Percentiles rank a stretch among this genome's conserved stretches.
phyloP scores from a whole-genome alignment of 2,797 vertebrate genomes.

The Melanotaenia maccullochi region DNA sequence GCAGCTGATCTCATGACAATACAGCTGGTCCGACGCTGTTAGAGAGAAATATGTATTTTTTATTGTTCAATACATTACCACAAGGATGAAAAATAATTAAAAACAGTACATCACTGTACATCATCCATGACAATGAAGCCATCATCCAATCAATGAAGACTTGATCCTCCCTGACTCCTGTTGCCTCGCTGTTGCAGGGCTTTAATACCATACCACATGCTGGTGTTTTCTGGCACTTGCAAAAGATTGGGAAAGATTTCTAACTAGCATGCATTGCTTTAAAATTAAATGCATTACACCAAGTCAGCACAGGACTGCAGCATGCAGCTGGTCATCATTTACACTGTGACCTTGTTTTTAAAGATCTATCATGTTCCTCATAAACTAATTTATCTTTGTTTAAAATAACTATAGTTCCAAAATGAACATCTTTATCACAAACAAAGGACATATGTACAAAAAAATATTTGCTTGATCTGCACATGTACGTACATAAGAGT shows the following conservation, averaged over 20 bases:
- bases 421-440: constrained; percentile 15
- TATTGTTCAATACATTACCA: too few species aligned
- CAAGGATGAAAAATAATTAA: too few species aligned
- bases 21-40: too few species aligned
- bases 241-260: not conserved
- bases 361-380: not conserved
- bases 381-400: not conserved
- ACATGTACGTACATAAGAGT: not conserved
- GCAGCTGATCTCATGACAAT: not conserved
- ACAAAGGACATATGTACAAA: constrained; percentile 3
- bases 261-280: not conserved
- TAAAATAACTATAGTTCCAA: not conserved
- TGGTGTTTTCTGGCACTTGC: not conserved
- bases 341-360: not conserved
- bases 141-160: too few species aligned
- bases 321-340: not conserved
- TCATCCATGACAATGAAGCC: not conserved
- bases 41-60: too few species aligned
- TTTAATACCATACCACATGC: not conserved
- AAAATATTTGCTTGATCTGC: not conserved
- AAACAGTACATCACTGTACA: not conserved
- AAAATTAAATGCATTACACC: not conserved
- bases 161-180: not conserved
- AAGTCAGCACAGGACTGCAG: not conserved
- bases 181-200: not conserved